Evolutionary conservation across 2,113 vertebrate genomes (phyloP).

Genomic region (Phylloscopus whistleri): DNA sequence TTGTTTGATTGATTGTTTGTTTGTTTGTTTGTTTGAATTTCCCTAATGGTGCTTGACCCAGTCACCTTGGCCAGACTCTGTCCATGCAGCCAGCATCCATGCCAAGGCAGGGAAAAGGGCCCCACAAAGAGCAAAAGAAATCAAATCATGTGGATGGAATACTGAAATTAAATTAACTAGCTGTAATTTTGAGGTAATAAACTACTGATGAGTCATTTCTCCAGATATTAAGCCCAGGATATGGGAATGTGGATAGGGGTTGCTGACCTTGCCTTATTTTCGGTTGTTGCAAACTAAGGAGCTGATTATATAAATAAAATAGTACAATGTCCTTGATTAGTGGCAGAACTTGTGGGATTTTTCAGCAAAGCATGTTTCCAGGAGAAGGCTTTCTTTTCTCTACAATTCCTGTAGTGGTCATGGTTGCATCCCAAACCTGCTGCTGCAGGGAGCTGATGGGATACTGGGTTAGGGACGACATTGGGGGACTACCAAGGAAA

Average conservation of each 20-base stretch:
- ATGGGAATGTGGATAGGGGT: not conserved
- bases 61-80: fast-evolving
- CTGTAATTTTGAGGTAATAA: not conserved
- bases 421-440: not conserved
- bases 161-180: not conserved
- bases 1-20: too few species aligned
- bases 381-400: not conserved
- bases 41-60: not conserved
- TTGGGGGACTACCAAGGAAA: fast-evolving
- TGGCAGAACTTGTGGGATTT: not conserved
- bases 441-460: not conserved
- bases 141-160: fast-evolving
- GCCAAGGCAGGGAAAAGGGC: not conserved
- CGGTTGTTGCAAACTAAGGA: not conserved
- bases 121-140: not conserved
- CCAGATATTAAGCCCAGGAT: not conserved
- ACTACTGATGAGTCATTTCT: fast-evolving
- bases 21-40: not conserved
- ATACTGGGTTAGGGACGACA: not conserved
- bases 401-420: fast-evolving
- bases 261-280: not conserved
- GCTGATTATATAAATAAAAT: not conserved
- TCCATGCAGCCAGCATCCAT: not conserved
- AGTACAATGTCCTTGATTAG: not conserved
- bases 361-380: not conserved